phyloP scores from a whole-genome alignment of 2,888 invertebrate species.

The Galerucella pusilla region DNA sequence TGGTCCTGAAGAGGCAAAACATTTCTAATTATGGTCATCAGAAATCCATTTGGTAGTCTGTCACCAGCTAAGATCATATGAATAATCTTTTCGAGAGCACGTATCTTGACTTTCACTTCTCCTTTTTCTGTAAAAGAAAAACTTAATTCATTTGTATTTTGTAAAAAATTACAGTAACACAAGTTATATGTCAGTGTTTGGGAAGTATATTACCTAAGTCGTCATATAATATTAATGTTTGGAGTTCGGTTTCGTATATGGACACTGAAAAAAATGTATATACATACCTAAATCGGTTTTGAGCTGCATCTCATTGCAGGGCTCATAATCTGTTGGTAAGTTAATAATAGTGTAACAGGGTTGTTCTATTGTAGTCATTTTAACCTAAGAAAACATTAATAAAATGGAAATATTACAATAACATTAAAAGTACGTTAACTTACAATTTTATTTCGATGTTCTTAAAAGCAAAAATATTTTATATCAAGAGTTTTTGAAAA shows the following conservation, averaged over 20 bases:
- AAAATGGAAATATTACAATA: not conserved
- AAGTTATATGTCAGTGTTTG: too few species aligned
- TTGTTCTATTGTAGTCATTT: constrained; percentile 82
- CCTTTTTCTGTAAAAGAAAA: constrained; percentile 80
- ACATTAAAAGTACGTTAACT: not conserved
- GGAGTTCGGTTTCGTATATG: not conserved
- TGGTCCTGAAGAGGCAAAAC: constrained; percentile 94
- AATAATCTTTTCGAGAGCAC: constrained; percentile 95
- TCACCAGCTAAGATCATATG: constrained; percentile 95
- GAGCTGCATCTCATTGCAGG: constrained; percentile 95
- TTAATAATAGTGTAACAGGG: constrained; percentile 98
- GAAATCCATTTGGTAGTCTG: constrained; percentile 87
- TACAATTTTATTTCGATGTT: not conserved
- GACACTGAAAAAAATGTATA: constrained; percentile 42
- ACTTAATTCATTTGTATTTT: not conserved
- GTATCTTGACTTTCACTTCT: constrained; percentile 89
- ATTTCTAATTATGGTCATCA: constrained; percentile 98
- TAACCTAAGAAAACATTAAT: constrained; percentile 37
- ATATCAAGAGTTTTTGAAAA: not conserved
- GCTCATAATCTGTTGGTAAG: constrained; percentile 90
- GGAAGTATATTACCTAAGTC: not conserved
- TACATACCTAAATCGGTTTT: constrained; percentile 88
- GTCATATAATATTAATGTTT: not conserved
- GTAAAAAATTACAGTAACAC: not conserved
- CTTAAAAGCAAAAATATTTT: not conserved